Base-by-base conservation (phyloP, 2,888 invertebrate genomes). In the Biston stratarius region DNA sequence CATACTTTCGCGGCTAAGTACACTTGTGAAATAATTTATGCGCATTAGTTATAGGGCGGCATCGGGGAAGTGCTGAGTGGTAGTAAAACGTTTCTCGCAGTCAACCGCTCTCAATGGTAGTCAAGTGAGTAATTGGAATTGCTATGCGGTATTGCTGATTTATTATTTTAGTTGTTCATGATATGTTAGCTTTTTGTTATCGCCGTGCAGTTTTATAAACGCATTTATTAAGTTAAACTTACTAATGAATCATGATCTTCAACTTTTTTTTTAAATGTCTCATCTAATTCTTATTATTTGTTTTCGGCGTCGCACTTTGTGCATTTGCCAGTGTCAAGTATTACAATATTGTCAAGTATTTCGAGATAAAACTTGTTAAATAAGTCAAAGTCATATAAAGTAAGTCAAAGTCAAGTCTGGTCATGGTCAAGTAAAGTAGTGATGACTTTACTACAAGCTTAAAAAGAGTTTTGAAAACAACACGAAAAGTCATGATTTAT, bases 21-120 rank as follows among this genome's bases (percentile, higher is more conserved):
- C 80, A 74, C 83, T 81, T 81, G 78, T 76, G 75, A 74, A 82
- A 80, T 85, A 88, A 89, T 88, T 85, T 89, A 90, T 89, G 88
- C 80, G 84, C 87, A 88, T 87, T 83, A 82, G 79, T 84, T 87
- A 84, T 79, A 77, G 79, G 80, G 73, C 79, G 77, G 85, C 83
- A 81, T 81, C 71, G 76, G 24, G 75, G 72, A 76, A 79, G 78
- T 74, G 80, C 78, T 83, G 82, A 79, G 78, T 77, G 75, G 76
- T 71, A 76, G 80, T 77, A 80, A 61, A 64, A 58, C 40, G 66
- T 42, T 61, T 14, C 49, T 52, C 63, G 58, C 40, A 65, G 58
- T 62, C 64, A 62, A 65, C 62, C 64, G 74, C 73, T 74, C 74
- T 64, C 53, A 70, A 69, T 70, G 69, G 70, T 74, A 75, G 74